These are phyloP conservation scores for Salarias fasciatus DNA, from an alignment of 2,797 vertebrate species.

Conservation along the genomic window DNA sequence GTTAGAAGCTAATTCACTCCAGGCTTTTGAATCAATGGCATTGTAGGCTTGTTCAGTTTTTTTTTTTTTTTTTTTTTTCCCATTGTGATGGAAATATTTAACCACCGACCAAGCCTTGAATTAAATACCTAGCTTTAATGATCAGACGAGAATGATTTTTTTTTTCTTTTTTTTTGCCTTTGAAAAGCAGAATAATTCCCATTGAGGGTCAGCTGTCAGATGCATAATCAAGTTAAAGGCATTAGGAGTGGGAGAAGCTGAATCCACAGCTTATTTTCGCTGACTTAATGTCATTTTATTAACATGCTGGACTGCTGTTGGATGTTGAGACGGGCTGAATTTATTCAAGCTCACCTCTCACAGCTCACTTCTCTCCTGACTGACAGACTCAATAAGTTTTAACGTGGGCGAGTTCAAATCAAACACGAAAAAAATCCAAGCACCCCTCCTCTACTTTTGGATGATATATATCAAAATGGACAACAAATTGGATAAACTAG, in stretches of 20 bases:
- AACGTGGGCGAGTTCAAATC: neutral
- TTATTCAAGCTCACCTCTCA: neutral
- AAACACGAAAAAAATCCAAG: neutral
- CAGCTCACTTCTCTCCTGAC: neutral
- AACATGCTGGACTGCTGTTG: neutral
- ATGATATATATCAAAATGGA: no score
- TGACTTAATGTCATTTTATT: neutral
- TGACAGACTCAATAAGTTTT: constrained; percentile 28
- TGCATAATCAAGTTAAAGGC: neutral
- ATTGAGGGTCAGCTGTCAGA: neutral
- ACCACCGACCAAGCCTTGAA: constrained; percentile 20
- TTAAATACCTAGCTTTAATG: constrained; percentile 20
- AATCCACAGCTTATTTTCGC: neutral
- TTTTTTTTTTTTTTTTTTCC: constrained; percentile 19
- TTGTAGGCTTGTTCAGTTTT: constrained; percentile 21
- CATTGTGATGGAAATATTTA: constrained; percentile 19
- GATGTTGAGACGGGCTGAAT: constrained; percentile 3
- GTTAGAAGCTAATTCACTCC: constrained; percentile 42
- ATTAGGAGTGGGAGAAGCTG: neutral
- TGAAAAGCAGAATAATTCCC: neutral
- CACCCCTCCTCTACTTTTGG: constrained; percentile 1
- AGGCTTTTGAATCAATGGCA: constrained; percentile 40
- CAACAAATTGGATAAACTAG: no score
- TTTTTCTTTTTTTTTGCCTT: neutral
- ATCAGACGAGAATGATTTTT: constrained; percentile 2